Percentiles rank a stretch among this genome's conserved stretches.
phyloP scores from a whole-genome alignment of 1,140 invertebrate species.

The Sminthurides bifidus region DNA sequence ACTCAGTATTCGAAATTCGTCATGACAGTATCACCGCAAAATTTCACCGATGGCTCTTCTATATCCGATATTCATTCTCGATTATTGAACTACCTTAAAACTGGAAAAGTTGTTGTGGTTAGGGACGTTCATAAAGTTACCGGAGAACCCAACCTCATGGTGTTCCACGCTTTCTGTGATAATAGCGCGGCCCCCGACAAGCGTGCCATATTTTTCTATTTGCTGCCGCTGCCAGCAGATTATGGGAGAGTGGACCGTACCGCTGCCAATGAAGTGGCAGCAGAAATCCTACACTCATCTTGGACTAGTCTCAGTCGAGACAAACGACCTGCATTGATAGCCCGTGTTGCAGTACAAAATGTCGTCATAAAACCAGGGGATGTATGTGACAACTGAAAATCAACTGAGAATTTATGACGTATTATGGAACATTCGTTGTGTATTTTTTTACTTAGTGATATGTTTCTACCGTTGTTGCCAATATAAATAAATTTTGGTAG shows the following conservation, averaged over 20 bases:
- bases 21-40: background rate
- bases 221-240: conserved; percentile 8
- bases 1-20: conserved; percentile 1
- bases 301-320: conserved; percentile 11
- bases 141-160: conserved; percentile 4
- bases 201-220: conserved; percentile 20
- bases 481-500: background rate
- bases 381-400: background rate
- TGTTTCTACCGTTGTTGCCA: too few species aligned
- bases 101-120: conserved; percentile 17
- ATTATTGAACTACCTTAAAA: conserved; percentile 13
- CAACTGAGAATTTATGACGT: background rate
- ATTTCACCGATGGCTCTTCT: background rate
- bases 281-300: conserved; percentile 3
- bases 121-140: conserved; percentile 12
- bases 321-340: conserved; percentile 18
- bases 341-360: conserved; percentile 15
- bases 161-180: conserved; percentile 30
- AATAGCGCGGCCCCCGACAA: conserved; percentile 16
- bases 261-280: conserved; percentile 7
- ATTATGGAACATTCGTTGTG: too few species aligned
- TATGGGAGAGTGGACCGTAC: conserved; percentile 1
- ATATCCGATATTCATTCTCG: conserved; percentile 13
- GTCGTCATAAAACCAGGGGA: conserved; percentile 18
- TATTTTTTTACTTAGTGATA: too few species aligned